These are phyloP conservation scores for Syrrhaptes paradoxus DNA, from an alignment of 2,113 vertebrate genomes.

Conservation along the genomic window DNA sequence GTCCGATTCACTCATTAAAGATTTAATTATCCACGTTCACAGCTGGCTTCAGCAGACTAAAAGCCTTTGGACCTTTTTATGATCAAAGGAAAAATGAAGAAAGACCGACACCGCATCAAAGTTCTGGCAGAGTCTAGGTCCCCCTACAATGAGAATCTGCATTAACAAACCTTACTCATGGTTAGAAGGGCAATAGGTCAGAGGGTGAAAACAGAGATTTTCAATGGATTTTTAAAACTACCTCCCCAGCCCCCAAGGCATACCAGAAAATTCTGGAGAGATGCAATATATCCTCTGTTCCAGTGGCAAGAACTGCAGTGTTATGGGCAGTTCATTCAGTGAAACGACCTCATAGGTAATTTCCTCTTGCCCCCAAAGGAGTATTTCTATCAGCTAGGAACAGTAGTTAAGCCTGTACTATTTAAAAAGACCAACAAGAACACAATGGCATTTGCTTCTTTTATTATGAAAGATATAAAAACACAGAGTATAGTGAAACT, in stretches of 20 bases:
- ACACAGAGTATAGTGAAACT: conserved; percentile 42
- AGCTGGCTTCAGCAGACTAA: background rate
- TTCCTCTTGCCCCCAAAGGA: background rate
- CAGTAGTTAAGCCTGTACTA: background rate
- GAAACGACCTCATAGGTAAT: background rate
- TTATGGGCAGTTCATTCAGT: background rate
- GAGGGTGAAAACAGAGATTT: background rate
- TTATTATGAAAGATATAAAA: conserved; percentile 77
- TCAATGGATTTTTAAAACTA: background rate
- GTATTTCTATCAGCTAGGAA: background rate
- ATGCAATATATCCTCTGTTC: background rate
- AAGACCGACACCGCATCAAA: background rate
- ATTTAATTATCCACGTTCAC: background rate
- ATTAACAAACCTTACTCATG: background rate
- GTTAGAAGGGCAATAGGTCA: background rate
- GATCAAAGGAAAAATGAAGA: background rate
- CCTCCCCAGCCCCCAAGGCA: background rate
- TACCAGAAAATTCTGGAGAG: background rate
- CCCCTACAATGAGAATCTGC: background rate
- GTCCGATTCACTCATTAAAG: background rate
- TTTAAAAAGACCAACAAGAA: background rate
- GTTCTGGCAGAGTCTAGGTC: background rate
- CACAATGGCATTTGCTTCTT: conserved; percentile 15
- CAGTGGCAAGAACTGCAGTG: background rate
- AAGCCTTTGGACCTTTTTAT: background rate